Evolutionary conservation across 2,797 vertebrate genomes (phyloP).

Genomic region (Percopsis omiscomaycus): DNA sequence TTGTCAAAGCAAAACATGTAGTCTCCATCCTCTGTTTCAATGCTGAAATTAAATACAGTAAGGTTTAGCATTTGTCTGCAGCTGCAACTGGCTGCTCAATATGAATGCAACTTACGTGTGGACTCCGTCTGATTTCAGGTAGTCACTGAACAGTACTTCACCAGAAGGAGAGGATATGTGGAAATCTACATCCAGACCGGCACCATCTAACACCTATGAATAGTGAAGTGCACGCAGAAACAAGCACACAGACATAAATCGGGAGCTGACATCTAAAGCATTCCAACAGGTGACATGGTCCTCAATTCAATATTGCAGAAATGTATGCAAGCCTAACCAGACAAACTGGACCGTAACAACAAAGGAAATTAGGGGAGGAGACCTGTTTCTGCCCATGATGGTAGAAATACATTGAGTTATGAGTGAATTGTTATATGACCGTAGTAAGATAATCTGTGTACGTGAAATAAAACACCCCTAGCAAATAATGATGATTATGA

Average conservation of each 20-base stretch:
- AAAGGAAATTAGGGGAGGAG: background rate
- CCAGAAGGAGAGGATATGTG: slow-evolving; percentile 86
- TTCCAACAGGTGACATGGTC: background rate
- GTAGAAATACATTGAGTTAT: background rate
- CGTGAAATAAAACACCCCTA: background rate
- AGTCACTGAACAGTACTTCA: slow-evolving; percentile 85
- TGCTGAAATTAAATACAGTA: slow-evolving; percentile 66
- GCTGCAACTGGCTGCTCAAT: background rate
- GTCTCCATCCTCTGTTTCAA: slow-evolving; percentile 93
- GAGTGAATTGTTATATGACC: no score
- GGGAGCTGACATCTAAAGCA: background rate
- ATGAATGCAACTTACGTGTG: slow-evolving; percentile 86
- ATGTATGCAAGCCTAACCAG: slow-evolving; percentile 3
- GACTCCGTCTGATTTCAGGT: slow-evolving; percentile 94
- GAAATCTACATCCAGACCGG: slow-evolving; percentile 95
- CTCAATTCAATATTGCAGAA: background rate
- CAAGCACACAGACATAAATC: background rate
- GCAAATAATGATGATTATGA: background rate
- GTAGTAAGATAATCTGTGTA: rapidly evolving
- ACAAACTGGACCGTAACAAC: slow-evolving; percentile 34
- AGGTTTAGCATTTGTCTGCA: background rate
- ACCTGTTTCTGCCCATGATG: background rate
- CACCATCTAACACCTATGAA: slow-evolving; percentile 90
- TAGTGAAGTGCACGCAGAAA: background rate
- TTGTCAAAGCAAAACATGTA: slow-evolving; percentile 99